Conservation (phyloP, 2,888 invertebrate genomes). For the Spodoptera picta region DNA sequence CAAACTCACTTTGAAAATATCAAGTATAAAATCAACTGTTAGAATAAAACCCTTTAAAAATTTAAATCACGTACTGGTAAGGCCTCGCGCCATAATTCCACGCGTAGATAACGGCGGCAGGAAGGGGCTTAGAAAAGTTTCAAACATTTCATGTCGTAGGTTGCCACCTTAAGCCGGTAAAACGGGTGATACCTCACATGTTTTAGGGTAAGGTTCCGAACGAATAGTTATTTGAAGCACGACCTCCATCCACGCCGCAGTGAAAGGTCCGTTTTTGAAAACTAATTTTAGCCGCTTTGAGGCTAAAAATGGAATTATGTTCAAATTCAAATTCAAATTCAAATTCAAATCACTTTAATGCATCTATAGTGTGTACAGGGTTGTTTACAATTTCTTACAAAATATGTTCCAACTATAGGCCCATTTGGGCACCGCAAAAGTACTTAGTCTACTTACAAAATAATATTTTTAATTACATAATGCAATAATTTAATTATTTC, state of each 20-base stretch:
- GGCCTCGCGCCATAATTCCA: constrained; percentile 9
- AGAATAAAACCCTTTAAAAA: constrained; percentile 2
- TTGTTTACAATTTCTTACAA: too few species aligned
- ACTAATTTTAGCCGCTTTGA: constrained; percentile 18
- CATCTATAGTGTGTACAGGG: too few species aligned
- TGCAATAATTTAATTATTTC: too few species aligned
- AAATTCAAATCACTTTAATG: too few species aligned
- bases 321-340: too few species aligned
- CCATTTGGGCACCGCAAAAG: too few species aligned
- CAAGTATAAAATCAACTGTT: too few species aligned
- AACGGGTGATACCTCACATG: constrained; percentile 12
- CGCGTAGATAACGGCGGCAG: constrained; percentile 12
- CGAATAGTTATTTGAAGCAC: constrained; percentile 17
- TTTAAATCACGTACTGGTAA: not conserved
- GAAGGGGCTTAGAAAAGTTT: constrained; percentile 15
- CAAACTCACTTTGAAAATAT: too few species aligned
- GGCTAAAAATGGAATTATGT: not conserved
- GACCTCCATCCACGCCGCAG: not conserved
- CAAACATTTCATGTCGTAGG: constrained; percentile 12
- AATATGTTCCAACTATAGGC: too few species aligned
- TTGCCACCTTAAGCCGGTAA: constrained; percentile 19
- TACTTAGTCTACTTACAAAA: too few species aligned
- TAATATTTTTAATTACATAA: too few species aligned
- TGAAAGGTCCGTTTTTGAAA: constrained; percentile 16
- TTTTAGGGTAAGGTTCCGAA: constrained; percentile 2